Evolutionary conservation across 2,888 invertebrate genomes (phyloP), one percentile per base, ranked within the genome.

Genomic region (Spisula solida): DNA sequence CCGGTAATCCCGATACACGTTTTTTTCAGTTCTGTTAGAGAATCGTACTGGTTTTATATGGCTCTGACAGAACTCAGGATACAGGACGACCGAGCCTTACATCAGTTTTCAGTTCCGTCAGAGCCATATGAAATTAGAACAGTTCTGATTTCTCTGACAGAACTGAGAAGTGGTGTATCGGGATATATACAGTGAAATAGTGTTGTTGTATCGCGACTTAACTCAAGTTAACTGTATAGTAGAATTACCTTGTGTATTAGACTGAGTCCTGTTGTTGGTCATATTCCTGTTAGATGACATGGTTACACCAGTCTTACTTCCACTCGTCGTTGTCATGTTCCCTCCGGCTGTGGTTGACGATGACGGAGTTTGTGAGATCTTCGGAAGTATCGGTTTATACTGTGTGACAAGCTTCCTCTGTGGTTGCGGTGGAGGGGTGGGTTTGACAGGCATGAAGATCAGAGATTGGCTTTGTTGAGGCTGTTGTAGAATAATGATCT

Each of bases 351-450:
- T 6, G 0, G 79, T 0, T 25, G 85, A 55, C 10, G 85, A 55
- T 48, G 81, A 60, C 47, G 78, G 47, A 4, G 60, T 20, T 41
- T 80, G 87, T 75, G 90, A 81, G 12, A 90, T 85, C 66, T 93
- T 93, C 1, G 93, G 93, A 20, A 86, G 81, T 51, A 93, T 92
- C 31, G 86, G 75, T 56, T 92, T 87, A 8, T 81, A 85, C 80
- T 87, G 82, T 34, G 55, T 88, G 82, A 82, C 82, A 55, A 79
- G 51, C 60, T 81, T 10, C 51, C 87, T 87, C 51, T 60, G 48
- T 75, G 81, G 8, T 55, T 29, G 25, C 8, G 85, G 82, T 31
- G 56, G 82, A 31, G 82, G 89, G 34, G 20, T 86, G 14, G 34
- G 87, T 31, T 81, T 82, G 60, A 81, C 75, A n/a, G 86, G 87